Evolutionary conservation across 1,140 invertebrate genomes (phyloP).

Genomic region (Bombus confusus): DNA sequence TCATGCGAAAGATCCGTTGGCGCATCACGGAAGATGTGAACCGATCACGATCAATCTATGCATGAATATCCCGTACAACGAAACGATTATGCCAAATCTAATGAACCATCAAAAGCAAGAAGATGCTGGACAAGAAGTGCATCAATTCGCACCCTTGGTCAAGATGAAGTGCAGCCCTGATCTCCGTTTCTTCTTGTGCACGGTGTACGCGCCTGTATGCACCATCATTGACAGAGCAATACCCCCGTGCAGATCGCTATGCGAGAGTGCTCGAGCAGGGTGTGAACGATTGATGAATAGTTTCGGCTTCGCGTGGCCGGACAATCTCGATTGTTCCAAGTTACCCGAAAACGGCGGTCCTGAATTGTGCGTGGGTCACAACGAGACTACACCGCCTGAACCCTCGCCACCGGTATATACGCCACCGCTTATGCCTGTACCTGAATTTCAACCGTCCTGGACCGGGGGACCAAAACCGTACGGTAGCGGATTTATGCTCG

Average conservation of each 20-base stretch:
- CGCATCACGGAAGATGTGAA: conserved; percentile 93
- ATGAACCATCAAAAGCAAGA: conserved; percentile 96
- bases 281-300: conserved; percentile 96
- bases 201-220: conserved; percentile 97
- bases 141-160: conserved; percentile 97
- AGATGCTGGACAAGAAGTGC: conserved; percentile 96
- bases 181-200: conserved; percentile 97
- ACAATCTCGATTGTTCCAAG: conserved; percentile 94
- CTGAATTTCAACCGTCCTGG: conserved; percentile 78
- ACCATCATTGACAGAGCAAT: conserved; percentile 95
- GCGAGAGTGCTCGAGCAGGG: conserved; percentile 92
- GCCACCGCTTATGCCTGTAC: conserved; percentile 70
- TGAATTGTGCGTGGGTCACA: conserved; percentile 94
- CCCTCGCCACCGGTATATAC: conserved; percentile 73
- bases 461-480: conserved; percentile 72
- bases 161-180: conserved; percentile 98
- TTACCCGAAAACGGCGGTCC: conserved; percentile 90
- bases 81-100: conserved; percentile 98
- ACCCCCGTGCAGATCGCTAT: conserved; percentile 95
- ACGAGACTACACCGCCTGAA: conserved; percentile 85
- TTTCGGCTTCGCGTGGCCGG: conserved; percentile 97
- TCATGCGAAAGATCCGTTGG: conserved; percentile 82
- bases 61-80: conserved; percentile 95
- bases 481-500: conserved; percentile 68
- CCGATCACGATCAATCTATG: conserved; percentile 96